Base-by-base conservation (phyloP, 2,113 vertebrate species). In the Chloebia gouldiae region DNA sequence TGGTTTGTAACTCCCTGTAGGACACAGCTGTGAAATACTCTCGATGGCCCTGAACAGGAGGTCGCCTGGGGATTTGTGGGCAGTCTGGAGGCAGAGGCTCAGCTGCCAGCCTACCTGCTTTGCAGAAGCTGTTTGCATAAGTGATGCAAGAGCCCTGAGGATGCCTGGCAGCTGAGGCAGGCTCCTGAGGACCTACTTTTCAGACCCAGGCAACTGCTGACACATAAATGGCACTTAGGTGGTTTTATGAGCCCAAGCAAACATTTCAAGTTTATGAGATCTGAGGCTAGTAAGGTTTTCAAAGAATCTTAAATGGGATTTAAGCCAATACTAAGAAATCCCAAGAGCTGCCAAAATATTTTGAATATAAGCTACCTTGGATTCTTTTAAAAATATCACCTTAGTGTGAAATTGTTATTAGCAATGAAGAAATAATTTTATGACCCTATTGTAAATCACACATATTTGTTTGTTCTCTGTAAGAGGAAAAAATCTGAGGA, bases 281-380 rank as follows among this genome's bases (percentile, higher is more conserved):
- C 56, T 92, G 66, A 94, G 35, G 21, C 72, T 80, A 50, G 76
- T 30, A 92, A 78, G 31, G 37, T 86, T 95, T 92, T 73, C 42
- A 81, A 86, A 86, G 39, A 86, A 73, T 66, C 30, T 78, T 70
- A 83, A 90, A 35, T 28, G 35, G 9, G 21, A 83, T 88, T 92
- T 83, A 86, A 88, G 15, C 59, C 63, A 88, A 61, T 70, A 40
- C 5, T 81, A 88, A 78, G 45, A 90, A 94, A 78, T 86, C 22
- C 35, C 44, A 37, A 78, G 33, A 88, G 39, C 20, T 83, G 68
- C 53, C 76, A 88, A 95, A 95, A 88, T 94, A 95, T 93, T 94
- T 77, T 92, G 25, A 78, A 70, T 65, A 35, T 80, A 42, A 63
- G 28, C 35, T 85, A 56, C 50, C 10, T 72, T 76, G 31, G 7